Evolutionary conservation across 2,888 invertebrate genomes (phyloP), one percentile per base, ranked within the genome.

Genomic region (Colostygia pectinataria): DNA sequence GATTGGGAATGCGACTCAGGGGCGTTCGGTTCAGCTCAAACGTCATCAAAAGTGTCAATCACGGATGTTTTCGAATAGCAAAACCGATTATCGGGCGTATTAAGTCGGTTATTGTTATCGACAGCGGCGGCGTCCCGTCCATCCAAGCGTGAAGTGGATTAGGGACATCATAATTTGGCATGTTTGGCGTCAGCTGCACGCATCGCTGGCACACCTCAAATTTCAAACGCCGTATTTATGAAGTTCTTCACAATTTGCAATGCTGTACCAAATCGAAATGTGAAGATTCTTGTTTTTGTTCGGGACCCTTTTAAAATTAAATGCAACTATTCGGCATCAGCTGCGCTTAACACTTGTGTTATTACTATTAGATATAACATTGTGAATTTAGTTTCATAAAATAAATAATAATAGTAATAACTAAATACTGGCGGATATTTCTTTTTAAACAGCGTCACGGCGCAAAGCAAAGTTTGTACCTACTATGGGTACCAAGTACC

Each of bases 91-190:
- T 87, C 86, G 84, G 78, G 79, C 74, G 77, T 86, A 89, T 89
- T 89, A 88, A 88, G 87, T 86, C 84, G 74, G 83, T 87, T 87
- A 89, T 89, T 90, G 85, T 89, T 85, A 87, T 83, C 85, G 88
- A 83, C 86, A 82, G 80, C 73, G 71, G 72, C 77, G 20, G 71
- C n/a, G n/a, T 68, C 77, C 74, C 76, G 77, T 70, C 78, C 82
- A 74, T 61, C 79, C 77, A 66, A 82, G 80, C 85, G 81, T 87
- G 80, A 84, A 88, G 80, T 84, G 87, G 87, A 88, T 88, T 88
- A 89, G 87, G 88, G 85, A 84, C 88, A 83, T 85, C 83, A 88
- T 88, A 85, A 84, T 86, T 83, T 84, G 72, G 68, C 82, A 83
- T 84, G 83, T 87, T 84, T 71, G 79, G 79, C 83, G 89, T 86